These are phyloP conservation scores for Eilema caniola DNA, from an alignment of 2,888 invertebrate species.

Conservation along the genomic window DNA sequence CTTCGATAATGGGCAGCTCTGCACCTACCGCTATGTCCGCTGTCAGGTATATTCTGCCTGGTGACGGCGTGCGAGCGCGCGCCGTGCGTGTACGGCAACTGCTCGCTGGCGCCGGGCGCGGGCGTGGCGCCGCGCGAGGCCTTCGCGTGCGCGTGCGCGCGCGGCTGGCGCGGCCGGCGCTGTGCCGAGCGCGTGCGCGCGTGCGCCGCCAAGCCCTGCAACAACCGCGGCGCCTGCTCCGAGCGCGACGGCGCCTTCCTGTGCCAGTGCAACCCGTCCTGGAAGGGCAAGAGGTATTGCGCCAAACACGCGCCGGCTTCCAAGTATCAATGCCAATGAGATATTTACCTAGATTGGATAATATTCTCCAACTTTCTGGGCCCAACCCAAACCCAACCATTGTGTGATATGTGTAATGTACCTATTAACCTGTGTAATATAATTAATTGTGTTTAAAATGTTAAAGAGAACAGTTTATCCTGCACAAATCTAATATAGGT, in stretches of 20 bases:
- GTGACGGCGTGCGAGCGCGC: constrained; percentile 91
- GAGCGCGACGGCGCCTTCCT: constrained; percentile 89
- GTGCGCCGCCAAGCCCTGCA: constrained; percentile 91
- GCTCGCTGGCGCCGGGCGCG: constrained; percentile 79
- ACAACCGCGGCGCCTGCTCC: constrained; percentile 91
- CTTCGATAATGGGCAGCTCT: too few relatives aligned
- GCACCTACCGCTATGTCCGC: too few relatives aligned
- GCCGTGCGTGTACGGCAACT: constrained; percentile 90
- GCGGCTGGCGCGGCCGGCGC: constrained; percentile 73
- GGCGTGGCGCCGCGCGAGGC: constrained; percentile 65
- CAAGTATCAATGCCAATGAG: too few relatives aligned
- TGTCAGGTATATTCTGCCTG: constrained; percentile 92
- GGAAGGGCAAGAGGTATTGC: constrained; percentile 89
- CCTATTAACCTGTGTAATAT: too few relatives aligned
- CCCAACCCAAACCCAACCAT: too few relatives aligned
- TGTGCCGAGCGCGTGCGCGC: constrained; percentile 90
- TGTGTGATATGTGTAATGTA: too few relatives aligned
- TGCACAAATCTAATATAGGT: too few relatives aligned
- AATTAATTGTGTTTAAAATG: too few relatives aligned
- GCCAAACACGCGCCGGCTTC: too few relatives aligned
- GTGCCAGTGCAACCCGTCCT: constrained; percentile 92
- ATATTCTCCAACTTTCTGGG: too few relatives aligned
- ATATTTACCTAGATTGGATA: too few relatives aligned
- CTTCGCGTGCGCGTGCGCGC: constrained; percentile 89
- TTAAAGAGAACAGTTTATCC: too few relatives aligned